Evolutionary conservation across 2,797 vertebrate species (phyloP).

Genomic region (Sebastolobus altivelis): DNA sequence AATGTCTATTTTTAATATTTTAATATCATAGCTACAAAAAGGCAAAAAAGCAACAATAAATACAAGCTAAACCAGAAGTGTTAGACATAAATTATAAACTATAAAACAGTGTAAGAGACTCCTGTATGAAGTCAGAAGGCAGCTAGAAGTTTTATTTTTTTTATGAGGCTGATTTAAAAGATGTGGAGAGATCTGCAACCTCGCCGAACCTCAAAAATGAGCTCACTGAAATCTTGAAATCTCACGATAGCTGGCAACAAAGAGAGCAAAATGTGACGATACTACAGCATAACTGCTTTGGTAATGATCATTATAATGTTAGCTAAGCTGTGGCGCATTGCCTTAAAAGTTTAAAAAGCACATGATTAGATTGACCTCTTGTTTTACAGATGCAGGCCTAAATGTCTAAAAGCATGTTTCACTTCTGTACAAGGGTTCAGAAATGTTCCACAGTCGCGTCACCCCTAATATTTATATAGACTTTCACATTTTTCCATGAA

Average conservation of each 20-base stretch:
- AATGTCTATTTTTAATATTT: background rate
- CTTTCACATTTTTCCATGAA: background rate
- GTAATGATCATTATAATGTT: background rate
- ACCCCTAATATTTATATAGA: background rate
- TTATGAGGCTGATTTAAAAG: background rate
- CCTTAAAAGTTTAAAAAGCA: background rate
- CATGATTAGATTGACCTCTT: background rate
- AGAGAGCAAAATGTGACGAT: background rate
- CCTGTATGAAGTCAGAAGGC: background rate
- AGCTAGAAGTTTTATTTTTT: background rate
- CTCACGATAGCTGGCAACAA: background rate
- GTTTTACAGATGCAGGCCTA: background rate
- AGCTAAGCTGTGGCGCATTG: background rate
- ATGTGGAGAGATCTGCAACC: background rate
- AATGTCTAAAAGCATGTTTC: background rate
- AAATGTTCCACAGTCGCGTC: background rate
- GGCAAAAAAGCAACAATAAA: constrained; percentile 43
- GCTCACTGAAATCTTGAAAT: background rate
- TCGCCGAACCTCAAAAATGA: background rate
- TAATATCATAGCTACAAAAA: background rate
- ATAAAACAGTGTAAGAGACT: background rate
- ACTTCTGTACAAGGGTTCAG: background rate
- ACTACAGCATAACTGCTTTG: too few relatives aligned
- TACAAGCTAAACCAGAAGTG: constrained; percentile 18
- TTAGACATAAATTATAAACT: constrained; percentile 23